Base-by-base conservation (phyloP, 2,113 vertebrate species). In the Sardina pilchardus region DNA sequence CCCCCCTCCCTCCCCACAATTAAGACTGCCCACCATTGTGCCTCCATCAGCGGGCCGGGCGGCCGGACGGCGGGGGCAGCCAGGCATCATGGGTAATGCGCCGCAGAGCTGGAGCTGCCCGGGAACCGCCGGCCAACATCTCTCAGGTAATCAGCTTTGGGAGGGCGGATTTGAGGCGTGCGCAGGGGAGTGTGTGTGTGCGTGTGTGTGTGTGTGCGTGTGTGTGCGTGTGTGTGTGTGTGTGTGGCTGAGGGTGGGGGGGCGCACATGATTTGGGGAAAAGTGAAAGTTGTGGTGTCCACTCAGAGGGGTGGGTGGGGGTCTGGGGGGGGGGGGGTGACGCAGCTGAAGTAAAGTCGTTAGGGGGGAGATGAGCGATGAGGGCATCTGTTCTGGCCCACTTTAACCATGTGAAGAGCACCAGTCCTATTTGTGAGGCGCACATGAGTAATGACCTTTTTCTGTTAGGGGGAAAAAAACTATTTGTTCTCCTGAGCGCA, bases 1-100 rank as follows among this genome's bases (percentile, higher is more conserved):
- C 39, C 4, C 39, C 39, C 39, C 4, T 7, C 45, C 45, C 9
- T 7, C 45, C 89, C 86, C 90, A 88, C 89, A 88, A 89, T 90
- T 91, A 90, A 90, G 90, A 71, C 45, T 12, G 45, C 16, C 63
- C 63, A 71, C 63, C 63, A 71, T 3, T 30, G 12, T 9, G 26
- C 63, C 63, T 71, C 63, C 16, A 1, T 30, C 26, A 19, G 53
- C 53, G 24, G 7, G 16, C 53, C 53, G 45, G 9, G 8, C n/a
- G n/a, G n/a, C n/a, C n/a, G n/a, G n/a, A n/a, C n/a, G n/a, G n/a
- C n/a, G n/a, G 12, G 50, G 12, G 4, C 59, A 67, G 59, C 6
- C 6, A 26, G 26, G 9, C 63, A 71, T 34, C 3, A 26, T 6
- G 30, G 26, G 24, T 63, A 26, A 71, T 34, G 63, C 26, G 12